Base-by-base conservation (phyloP, 2,797 vertebrate genomes). In the Buphagus erythrorhynchus region DNA sequence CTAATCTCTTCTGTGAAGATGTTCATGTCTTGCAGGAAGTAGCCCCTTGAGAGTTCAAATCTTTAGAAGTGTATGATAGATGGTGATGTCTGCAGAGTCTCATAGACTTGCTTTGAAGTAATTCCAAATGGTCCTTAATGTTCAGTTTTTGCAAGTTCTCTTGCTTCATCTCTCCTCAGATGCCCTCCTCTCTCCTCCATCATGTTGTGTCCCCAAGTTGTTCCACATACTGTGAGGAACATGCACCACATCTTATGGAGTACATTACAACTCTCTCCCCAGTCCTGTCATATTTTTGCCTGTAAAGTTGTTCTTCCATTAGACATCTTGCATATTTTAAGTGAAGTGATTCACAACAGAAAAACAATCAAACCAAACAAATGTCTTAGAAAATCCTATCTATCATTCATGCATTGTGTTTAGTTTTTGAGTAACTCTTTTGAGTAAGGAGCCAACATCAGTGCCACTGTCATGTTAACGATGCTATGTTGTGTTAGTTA, bases 1-100 rank as follows among this genome's bases (percentile, higher is more conserved):
- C 84, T 92, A 96, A 92, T 96, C 65, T 96, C 22, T 92, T 82
- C 84, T 87, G 72, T 86, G 84, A 96, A 92, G 84, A 92, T 62
- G 57, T 95, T 93, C 91, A 8, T 92, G 78, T 96, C 81, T 93
- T 94, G 81, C 57, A 88, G 78, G 88, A 96, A 93, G 92, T 79
- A 92, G 88, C 61, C 88, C 54, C 61, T 88, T 74, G 95, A 88
- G 86, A 86, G 57, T 85, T 91, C 61, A 80, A 7, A 86, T 89
- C 86, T 83, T 93, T 31, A 87, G 84, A 95, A 95, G 65, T 80
- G n/a, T 62, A 58, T 92, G 81, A 86, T 95, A 95, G 93, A 87
- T 96, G 84, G 84, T 89, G 72, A 52, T 92, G 45, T 85, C 84
- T 87, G 45, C 49, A 68, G 62, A 81, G 84, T 71, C 46, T 91